Evolutionary conservation across 2,888 invertebrate species (phyloP), one percentile per base, ranked within the genome.

Genomic region (Mechanitis mazaeus): DNA sequence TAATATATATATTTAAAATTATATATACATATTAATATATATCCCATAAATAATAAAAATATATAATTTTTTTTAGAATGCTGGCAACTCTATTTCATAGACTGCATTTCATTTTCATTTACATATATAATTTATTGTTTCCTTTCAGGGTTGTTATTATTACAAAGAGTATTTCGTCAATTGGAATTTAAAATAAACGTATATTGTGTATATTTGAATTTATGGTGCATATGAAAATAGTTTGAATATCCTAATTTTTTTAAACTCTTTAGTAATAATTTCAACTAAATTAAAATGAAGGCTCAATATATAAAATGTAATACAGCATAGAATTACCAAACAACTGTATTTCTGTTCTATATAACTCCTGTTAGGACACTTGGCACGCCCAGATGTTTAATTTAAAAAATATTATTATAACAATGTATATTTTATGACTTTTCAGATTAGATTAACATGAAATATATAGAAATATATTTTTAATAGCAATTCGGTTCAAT

Each of bases 251-350:
- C 7, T 9, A 7, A 28, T 4, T 50, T 31, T 31, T 47, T 31
- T 50, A 2, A 31, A 50, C 6, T 42, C 42, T 31, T 50, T 31
- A 50, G 50, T 50, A 50, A 55, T 60, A 3, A 50, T 35, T 45
- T 35, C 47, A 28, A 45, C 28, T 11, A 38, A n/a, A 35, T 42
- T 58, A 35, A 60, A n/a, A 28, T 11, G 42, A 31, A 38, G 45
- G 12, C 12, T 20, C 55, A 38, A 47, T 55, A 38, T 42, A 12
- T 42, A 33, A 45, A 55, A 28, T 50, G 20, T 47, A 47, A 20
- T 35, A 35, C 59, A 46, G 31, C 46, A 35, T 59, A 59, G 55
- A 35, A 47, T 55, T 31, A 59, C 55, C 59, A 59, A 63, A 65
- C 54, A 28, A 58, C 57, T 55, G 46, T 53, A 59, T 64, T 61